These are phyloP conservation scores for Daktulosphaira vitifoliae DNA, from an alignment of 1,140 invertebrate species.

Conservation along the genomic window DNA sequence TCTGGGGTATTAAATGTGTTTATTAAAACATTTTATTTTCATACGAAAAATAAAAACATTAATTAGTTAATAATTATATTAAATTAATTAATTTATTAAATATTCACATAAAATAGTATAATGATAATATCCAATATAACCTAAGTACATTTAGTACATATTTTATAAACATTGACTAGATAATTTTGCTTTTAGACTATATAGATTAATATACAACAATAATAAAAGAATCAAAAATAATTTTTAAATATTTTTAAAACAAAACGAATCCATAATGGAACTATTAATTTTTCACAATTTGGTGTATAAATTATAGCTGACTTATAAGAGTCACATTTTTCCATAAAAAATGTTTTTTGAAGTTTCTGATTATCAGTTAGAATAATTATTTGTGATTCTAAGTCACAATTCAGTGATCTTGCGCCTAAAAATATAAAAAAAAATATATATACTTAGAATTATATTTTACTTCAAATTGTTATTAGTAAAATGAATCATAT, in stretches of 20 bases:
- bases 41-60: no score
- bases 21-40: no score
- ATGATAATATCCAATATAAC: no score
- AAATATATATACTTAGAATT: conserved; percentile 41
- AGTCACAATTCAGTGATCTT: conserved; percentile 78
- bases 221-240: conserved; percentile 35
- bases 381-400: conserved; percentile 86
- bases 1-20: no score
- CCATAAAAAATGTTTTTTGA: conserved; percentile 56
- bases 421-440: conserved; percentile 44
- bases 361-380: conserved; percentile 70
- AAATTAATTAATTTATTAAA: no score
- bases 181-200: background rate
- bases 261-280: conserved; percentile 37
- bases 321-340: conserved; percentile 55
- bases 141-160: no score
- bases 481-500: conserved; percentile 27
- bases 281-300: conserved; percentile 21
- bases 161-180: conserved; percentile 6
- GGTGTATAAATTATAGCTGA: conserved; percentile 35
- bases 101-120: no score
- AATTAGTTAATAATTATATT: no score
- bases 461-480: conserved; percentile 20
- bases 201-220: no score
- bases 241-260: conserved; percentile 37